Evolutionary conservation across 2,888 invertebrate species (phyloP).

Genomic region (Platerodrilus igneus): DNA sequence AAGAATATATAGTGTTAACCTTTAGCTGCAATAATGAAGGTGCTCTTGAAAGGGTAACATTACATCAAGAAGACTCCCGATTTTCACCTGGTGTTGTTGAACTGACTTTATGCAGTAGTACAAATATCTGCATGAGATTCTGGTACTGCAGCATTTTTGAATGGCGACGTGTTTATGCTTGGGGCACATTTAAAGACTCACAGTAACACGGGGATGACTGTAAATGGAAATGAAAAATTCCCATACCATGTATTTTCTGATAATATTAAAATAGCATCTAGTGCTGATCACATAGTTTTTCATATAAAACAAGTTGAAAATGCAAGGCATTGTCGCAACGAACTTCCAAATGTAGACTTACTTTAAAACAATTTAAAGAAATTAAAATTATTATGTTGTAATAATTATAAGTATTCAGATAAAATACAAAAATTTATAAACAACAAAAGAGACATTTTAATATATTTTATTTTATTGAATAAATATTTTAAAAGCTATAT

Average conservation of each 20-base stretch:
- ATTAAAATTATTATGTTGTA: too few relatives aligned
- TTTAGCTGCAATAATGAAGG: constrained; percentile 98
- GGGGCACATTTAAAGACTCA: constrained; percentile 94
- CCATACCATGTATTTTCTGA: constrained; percentile 62
- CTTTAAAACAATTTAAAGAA: too few relatives aligned
- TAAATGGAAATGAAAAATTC: constrained; percentile 55
- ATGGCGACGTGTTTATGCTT: constrained; percentile 81
- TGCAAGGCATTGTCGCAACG: too few relatives aligned
- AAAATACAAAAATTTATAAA: too few relatives aligned
- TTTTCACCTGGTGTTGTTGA: constrained; percentile 64
- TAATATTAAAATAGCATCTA: constrained; percentile 77
- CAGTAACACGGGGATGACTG: constrained; percentile 82
- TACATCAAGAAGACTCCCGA: constrained; percentile 70
- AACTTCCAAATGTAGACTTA: too few relatives aligned
- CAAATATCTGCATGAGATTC: constrained; percentile 89
- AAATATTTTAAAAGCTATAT: too few relatives aligned
- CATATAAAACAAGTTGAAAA: constrained; percentile 62
- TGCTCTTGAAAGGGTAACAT: constrained; percentile 79
- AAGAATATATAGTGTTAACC: constrained; percentile 72
- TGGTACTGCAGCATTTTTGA: constrained; percentile 81
- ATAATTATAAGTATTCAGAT: too few relatives aligned
- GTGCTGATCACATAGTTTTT: constrained; percentile 85
- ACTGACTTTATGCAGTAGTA: constrained; percentile 57
- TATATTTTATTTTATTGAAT: too few relatives aligned
- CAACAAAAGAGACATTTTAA: too few relatives aligned